Evolutionary conservation across 2,888 invertebrate genomes (phyloP).

Genomic region (Petrolisthes manimaculis): DNA sequence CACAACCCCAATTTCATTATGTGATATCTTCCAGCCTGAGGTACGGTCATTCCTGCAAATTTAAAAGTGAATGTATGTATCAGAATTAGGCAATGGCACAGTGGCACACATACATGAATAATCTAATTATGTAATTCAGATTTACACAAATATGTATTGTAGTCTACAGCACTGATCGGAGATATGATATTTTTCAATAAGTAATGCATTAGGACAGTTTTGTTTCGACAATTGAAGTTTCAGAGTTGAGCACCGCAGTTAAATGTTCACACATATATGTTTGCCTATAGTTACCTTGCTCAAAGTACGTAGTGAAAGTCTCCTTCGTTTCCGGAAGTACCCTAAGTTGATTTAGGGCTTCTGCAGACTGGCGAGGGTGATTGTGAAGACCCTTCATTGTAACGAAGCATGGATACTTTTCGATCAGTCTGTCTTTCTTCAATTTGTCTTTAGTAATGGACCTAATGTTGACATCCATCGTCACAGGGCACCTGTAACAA

Average conservation of each 20-base stretch:
- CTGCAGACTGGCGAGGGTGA: slow-evolving; percentile 15
- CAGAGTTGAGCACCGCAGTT: neutral
- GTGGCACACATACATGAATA: neutral
- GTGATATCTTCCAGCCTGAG: neutral
- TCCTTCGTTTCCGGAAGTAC: slow-evolving; percentile 8
- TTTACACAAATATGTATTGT: neutral
- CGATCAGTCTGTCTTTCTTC: slow-evolving; percentile 2
- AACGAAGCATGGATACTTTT: slow-evolving; percentile 24
- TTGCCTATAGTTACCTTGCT: neutral
- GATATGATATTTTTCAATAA: neutral
- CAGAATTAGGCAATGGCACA: too few species aligned
- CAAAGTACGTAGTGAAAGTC: slow-evolving; percentile 1
- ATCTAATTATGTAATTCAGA: neutral
- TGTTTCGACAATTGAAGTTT: neutral
- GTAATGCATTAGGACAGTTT: neutral
- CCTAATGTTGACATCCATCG: too few species aligned
- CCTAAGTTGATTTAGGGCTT: neutral
- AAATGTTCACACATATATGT: neutral
- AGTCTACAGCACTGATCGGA: neutral
- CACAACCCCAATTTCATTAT: neutral
- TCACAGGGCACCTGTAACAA: neutral
- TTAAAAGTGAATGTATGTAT: neutral
- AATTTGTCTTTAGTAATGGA: neutral
- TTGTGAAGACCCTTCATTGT: slow-evolving; percentile 26
- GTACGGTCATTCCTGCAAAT: neutral